Evolutionary conservation across 2,888 invertebrate species (phyloP).

Genomic region (Heliconius cydno): DNA sequence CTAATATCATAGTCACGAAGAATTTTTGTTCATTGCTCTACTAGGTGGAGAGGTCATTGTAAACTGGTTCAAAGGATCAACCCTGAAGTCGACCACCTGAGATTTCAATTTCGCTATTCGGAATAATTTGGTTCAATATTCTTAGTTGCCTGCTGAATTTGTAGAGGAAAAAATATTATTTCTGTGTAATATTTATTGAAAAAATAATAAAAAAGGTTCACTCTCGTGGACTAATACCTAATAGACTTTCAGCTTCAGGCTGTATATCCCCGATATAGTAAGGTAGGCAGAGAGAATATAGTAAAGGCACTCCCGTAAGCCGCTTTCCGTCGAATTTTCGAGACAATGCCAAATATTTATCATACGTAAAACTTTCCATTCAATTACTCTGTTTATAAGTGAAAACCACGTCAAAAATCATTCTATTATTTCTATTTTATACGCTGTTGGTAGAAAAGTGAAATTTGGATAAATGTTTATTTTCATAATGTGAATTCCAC

Average conservation of each 20-base stretch:
- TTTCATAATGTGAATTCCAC: no score
- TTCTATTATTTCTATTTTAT: no score
- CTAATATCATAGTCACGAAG: conserved; percentile 37
- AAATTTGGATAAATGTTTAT: no score
- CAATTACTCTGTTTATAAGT: no score
- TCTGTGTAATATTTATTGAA: background rate
- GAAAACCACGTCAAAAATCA: no score
- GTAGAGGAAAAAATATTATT: conserved; percentile 22
- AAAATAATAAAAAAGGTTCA: background rate
- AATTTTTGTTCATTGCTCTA: conserved; percentile 30
- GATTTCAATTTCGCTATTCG: conserved; percentile 79
- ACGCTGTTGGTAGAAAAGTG: no score
- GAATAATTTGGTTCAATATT: conserved; percentile 77
- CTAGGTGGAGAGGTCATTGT: conserved; percentile 31
- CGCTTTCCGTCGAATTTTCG: no score
- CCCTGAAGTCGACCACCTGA: conserved; percentile 69
- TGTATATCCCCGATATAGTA: background rate
- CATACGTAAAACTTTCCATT: no score
- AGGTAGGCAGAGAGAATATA: no score
- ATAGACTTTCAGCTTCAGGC: background rate
- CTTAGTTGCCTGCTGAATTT: conserved; percentile 48
- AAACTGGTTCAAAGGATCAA: conserved; percentile 37
- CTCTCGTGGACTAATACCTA: background rate
- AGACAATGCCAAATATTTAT: no score
- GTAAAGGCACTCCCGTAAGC: no score